These are phyloP conservation scores for Pristionchus pacificus DNA, from an alignment of 1,140 invertebrate species.

Conservation along the genomic window DNA sequence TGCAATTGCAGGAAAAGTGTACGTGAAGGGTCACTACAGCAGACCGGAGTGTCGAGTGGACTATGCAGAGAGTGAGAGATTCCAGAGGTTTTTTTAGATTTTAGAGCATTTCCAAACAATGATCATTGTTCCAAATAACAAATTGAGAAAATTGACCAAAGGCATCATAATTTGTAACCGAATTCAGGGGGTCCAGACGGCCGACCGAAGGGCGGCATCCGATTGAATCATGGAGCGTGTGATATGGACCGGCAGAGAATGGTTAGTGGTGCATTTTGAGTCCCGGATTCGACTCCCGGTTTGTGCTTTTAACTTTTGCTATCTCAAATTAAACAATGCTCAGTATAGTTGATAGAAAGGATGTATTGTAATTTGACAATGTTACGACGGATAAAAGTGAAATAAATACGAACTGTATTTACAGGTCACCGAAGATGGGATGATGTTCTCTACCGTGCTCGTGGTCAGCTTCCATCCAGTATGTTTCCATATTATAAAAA, in stretches of 20 bases:
- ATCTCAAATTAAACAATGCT: too few species aligned
- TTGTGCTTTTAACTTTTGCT: constrained; percentile 13
- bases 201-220: constrained; percentile 46
- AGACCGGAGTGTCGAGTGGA: constrained; percentile 56
- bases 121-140: too few species aligned
- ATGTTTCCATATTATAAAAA: too few species aligned
- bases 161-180: too few species aligned
- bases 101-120: too few species aligned
- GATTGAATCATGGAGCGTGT: constrained; percentile 51
- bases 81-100: too few species aligned
- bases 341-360: constrained; percentile 12
- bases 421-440: constrained; percentile 45
- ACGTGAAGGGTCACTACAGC: constrained; percentile 54
- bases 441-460: constrained; percentile 55
- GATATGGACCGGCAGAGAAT: constrained; percentile 55
- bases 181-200: constrained; percentile 24
- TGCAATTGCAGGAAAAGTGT: constrained; percentile 47
- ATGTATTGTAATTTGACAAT: constrained; percentile 11
- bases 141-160: not conserved
- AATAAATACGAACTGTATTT: constrained; percentile 2
- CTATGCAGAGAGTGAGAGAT: constrained; percentile 40
- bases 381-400: not conserved
- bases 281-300: not conserved
- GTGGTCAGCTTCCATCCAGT: constrained; percentile 56
- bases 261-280: too few species aligned